phyloP scores from a whole-genome alignment of 35 echinoderm and acorn worm species.

The Apostichopus parvimensis region DNA sequence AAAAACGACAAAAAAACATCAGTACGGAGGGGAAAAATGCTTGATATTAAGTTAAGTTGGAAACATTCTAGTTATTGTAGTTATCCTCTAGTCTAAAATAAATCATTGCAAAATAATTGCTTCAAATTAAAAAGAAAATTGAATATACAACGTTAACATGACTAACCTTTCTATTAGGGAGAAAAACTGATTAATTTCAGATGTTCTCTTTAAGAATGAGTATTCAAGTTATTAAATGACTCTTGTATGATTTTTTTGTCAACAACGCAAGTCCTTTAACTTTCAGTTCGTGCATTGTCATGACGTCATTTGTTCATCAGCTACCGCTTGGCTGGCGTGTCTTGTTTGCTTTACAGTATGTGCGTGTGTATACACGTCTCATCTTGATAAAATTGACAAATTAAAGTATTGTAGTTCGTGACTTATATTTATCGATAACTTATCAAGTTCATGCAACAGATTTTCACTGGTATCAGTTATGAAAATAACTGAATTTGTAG shows the following conservation, averaged over 20 bases:
- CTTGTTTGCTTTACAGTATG: slow-evolving; percentile 19
- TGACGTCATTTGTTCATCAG: slow-evolving; percentile 21
- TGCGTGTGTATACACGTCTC: slow-evolving; percentile 17
- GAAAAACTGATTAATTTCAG: too few relatives aligned
- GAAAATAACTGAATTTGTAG: background rate
- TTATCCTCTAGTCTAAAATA: too few relatives aligned
- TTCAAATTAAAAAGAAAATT: too few relatives aligned
- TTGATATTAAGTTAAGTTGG: too few relatives aligned
- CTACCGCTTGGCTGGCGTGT: slow-evolving; percentile 15
- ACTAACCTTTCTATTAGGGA: too few relatives aligned
- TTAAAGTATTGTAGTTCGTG: slow-evolving; percentile 4
- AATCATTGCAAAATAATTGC: too few relatives aligned
- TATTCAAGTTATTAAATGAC: too few relatives aligned
- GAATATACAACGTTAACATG: too few relatives aligned
- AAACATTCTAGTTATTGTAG: too few relatives aligned
- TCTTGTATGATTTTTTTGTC: background rate
- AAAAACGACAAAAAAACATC: too few relatives aligned
- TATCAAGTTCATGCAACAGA: slow-evolving; percentile 13
- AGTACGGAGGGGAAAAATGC: too few relatives aligned
- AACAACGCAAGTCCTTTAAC: background rate
- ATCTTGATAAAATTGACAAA: slow-evolving; percentile 35
- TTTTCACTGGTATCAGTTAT: slow-evolving; percentile 1
- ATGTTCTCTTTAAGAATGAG: too few relatives aligned
- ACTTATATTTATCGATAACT: background rate
- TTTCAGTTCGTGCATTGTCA: background rate